These are phyloP conservation scores for Gadopsis bispinosus DNA, from an alignment of 2,797 vertebrate species.

Conservation along the genomic window DNA sequence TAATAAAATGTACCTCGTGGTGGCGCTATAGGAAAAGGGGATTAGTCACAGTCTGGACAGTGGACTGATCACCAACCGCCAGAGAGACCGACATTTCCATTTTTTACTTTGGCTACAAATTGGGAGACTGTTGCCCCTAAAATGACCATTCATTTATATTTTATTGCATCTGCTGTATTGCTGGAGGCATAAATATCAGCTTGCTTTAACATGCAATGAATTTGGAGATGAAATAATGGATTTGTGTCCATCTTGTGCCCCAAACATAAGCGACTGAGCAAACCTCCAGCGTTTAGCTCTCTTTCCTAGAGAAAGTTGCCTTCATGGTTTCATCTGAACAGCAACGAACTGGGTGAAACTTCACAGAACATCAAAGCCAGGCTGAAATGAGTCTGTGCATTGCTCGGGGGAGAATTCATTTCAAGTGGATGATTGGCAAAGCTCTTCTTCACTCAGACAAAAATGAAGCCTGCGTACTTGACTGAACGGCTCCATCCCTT, in stretches of 20 bases:
- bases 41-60: not conserved
- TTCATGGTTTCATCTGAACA: slow-evolving; percentile 16
- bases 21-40: too few species aligned
- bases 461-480: slow-evolving; percentile 19
- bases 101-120: not conserved
- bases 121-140: not conserved
- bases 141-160: not conserved
- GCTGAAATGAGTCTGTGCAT: not conserved
- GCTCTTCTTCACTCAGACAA: not conserved
- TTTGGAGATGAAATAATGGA: not conserved
- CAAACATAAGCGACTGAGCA: not conserved
- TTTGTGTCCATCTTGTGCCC: not conserved
- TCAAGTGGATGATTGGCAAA: not conserved
- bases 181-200: not conserved
- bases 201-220: not conserved
- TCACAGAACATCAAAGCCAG: not conserved
- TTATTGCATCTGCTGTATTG: not conserved
- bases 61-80: not conserved
- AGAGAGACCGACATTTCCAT: not conserved
- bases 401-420: not conserved
- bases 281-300: not conserved
- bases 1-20: not conserved
- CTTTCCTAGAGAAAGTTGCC: not conserved
- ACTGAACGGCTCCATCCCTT: not conserved
- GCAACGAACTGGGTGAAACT: not conserved